Evolutionary conservation across 2,113 vertebrate genomes (phyloP).

Genomic region (Semnornis frantzii): DNA sequence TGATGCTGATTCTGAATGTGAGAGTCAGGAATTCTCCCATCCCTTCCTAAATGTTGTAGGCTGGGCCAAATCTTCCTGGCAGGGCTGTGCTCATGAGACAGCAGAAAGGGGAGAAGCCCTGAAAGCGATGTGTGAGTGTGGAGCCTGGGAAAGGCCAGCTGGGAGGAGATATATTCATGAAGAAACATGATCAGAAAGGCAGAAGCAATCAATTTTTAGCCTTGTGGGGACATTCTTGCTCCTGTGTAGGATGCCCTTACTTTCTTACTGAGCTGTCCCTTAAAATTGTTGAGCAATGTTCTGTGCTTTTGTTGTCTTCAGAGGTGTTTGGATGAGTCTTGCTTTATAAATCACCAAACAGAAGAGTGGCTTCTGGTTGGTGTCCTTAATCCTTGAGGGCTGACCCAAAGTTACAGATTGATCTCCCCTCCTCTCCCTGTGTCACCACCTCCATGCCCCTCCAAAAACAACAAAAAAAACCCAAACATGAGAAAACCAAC

Average conservation of each 20-base stretch:
- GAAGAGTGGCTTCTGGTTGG: not conserved
- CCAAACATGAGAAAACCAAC: no score
- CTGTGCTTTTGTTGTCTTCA: not conserved
- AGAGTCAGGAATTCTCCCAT: not conserved
- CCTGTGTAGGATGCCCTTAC: not conserved
- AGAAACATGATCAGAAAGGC: not conserved
- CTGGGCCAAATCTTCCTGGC: not conserved
- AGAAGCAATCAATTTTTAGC: not conserved
- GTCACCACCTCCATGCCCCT: no score
- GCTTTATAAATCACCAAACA: not conserved
- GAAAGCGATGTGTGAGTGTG: not conserved
- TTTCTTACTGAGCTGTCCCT: not conserved
- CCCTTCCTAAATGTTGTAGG: not conserved
- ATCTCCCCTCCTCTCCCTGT: not conserved
- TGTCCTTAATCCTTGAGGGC: not conserved
- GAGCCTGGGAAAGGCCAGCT: not conserved
- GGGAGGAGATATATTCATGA: not conserved
- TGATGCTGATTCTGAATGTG: not conserved
- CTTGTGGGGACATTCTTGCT: not conserved
- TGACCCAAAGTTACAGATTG: not conserved
- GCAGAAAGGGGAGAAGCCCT: not conserved
- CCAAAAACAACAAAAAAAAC: not conserved
- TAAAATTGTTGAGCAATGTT: rapidly evolving
- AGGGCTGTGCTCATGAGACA: not conserved
- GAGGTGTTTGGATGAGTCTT: not conserved